Percentiles rank a stretch among this genome's conserved stretches.
Evolutionary conservation across 1,140 invertebrate species (phyloP).

Genomic region (Megalopta genalis): DNA sequence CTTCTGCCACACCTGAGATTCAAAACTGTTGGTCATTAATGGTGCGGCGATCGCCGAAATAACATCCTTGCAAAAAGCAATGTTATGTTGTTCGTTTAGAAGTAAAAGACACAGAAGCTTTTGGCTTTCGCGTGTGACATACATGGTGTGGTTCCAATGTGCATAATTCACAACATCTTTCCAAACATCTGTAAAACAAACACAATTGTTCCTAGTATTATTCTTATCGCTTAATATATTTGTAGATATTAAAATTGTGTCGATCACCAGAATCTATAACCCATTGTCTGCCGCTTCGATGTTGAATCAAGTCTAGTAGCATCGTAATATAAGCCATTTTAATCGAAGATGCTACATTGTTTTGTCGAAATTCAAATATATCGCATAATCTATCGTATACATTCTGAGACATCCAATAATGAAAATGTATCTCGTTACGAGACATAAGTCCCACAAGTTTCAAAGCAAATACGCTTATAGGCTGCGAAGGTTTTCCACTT

Average conservation of each 20-base stretch:
- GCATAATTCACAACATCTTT: slow-evolving; percentile 80
- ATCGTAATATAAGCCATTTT: slow-evolving; percentile 83
- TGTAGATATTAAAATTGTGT: background rate
- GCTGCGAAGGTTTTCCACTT: slow-evolving; percentile 71
- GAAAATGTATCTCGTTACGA: slow-evolving; percentile 74
- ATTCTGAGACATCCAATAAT: slow-evolving; percentile 68
- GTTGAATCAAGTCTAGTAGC: slow-evolving; percentile 79
- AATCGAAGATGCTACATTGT: slow-evolving; percentile 78
- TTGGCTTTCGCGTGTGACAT: slow-evolving; percentile 82
- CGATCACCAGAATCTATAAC: slow-evolving; percentile 77
- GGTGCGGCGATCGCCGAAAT: slow-evolving; percentile 78
- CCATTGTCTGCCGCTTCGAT: slow-evolving; percentile 81
- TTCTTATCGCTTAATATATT: background rate
- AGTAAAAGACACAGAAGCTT: slow-evolving; percentile 81
- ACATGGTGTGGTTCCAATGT: slow-evolving; percentile 83
- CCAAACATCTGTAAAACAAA: slow-evolving; percentile 76
- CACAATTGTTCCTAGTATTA: background rate
- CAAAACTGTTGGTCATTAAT: slow-evolving; percentile 76
- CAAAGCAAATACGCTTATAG: slow-evolving; percentile 76
- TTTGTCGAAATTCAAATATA: slow-evolving; percentile 68
- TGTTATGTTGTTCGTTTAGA: slow-evolving; percentile 77
- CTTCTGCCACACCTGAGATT: slow-evolving; percentile 64
- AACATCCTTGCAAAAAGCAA: slow-evolving; percentile 78
- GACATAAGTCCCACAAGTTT: slow-evolving; percentile 78
- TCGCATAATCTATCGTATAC: slow-evolving; percentile 73